Percentiles rank a stretch among this genome's conserved stretches.
These are phyloP conservation scores for Limnothrissa miodon DNA, from an alignment of 2,113 vertebrate species.

Conservation along the genomic window DNA sequence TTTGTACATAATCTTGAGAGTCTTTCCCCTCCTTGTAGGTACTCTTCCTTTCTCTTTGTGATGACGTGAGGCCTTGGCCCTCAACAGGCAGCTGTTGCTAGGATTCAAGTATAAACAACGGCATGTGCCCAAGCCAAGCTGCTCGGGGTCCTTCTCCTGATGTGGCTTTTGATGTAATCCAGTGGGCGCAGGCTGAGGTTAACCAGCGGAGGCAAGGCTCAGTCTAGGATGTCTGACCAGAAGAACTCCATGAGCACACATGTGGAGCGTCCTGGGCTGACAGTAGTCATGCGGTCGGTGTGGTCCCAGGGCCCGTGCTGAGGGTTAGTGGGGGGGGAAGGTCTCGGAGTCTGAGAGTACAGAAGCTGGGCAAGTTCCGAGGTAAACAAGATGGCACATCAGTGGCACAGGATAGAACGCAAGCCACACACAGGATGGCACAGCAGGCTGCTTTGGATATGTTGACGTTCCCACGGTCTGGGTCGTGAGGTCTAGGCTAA, in stretches of 20 bases:
- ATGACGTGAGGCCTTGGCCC: neutral
- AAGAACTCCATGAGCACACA: neutral
- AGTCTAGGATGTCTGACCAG: neutral
- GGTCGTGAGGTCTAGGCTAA: conserved; percentile 46
- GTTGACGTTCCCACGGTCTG: conserved; percentile 56
- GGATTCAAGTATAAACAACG: neutral
- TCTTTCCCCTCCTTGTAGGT: neutral
- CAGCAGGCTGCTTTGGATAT: conserved; percentile 54
- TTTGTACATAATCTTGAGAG: neutral
- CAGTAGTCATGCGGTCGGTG: conserved; percentile 45
- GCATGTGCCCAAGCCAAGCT: neutral
- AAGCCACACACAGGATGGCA: conserved; percentile 46
- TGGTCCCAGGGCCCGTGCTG: conserved; percentile 35
- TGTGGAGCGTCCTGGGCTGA: conserved; percentile 32
- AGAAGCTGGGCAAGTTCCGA: conserved; percentile 52
- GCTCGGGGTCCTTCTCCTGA: neutral
- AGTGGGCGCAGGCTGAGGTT: conserved; percentile 17
- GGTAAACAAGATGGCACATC: conserved; percentile 47
- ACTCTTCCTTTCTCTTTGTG: neutral
- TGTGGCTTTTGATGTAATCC: conserved; percentile 1
- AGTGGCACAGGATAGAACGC: conserved; percentile 33
- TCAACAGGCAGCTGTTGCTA: neutral
- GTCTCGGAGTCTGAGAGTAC: neutral
- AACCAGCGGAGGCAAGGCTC: neutral
- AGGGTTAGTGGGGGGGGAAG: conserved; percentile 28